Evolutionary conservation across 2,888 invertebrate genomes (phyloP).

Genomic region (Pachymerium ferrugineum): DNA sequence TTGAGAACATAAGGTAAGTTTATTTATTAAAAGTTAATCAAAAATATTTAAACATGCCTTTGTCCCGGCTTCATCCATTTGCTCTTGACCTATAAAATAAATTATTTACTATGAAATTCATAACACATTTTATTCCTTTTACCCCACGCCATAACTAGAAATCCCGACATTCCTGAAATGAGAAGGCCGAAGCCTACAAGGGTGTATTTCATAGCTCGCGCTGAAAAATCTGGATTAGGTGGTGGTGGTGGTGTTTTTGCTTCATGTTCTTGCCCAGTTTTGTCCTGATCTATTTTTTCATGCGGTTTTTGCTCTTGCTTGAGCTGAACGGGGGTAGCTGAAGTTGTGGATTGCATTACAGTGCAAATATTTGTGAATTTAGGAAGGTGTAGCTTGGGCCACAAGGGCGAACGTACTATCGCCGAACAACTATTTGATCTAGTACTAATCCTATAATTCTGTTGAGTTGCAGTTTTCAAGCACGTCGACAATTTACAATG

Average conservation of each 20-base stretch:
- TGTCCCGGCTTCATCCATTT: conserved; percentile 31
- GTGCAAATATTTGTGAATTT: too few species aligned
- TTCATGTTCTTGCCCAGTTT: background rate
- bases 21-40: background rate
- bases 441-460: background rate
- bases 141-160: conserved; percentile 47
- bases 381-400: too few species aligned
- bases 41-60: background rate
- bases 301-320: background rate
- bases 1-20: conserved; percentile 5
- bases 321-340: too few species aligned
- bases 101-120: background rate
- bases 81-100: background rate
- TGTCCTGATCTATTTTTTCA: background rate
- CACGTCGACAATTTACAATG: background rate
- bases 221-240: conserved; percentile 57
- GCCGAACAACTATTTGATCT: too few species aligned
- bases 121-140: background rate
- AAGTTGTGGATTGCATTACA: too few species aligned
- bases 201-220: conserved; percentile 63
- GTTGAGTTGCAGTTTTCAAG: background rate
- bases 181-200: conserved; percentile 46
- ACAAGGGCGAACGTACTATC: too few species aligned
- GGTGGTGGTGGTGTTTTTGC: background rate
- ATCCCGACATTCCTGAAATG: conserved; percentile 43